phyloP scores from a whole-genome alignment of 1,140 invertebrate genomes.

The Drosophila pruinosa region DNA sequence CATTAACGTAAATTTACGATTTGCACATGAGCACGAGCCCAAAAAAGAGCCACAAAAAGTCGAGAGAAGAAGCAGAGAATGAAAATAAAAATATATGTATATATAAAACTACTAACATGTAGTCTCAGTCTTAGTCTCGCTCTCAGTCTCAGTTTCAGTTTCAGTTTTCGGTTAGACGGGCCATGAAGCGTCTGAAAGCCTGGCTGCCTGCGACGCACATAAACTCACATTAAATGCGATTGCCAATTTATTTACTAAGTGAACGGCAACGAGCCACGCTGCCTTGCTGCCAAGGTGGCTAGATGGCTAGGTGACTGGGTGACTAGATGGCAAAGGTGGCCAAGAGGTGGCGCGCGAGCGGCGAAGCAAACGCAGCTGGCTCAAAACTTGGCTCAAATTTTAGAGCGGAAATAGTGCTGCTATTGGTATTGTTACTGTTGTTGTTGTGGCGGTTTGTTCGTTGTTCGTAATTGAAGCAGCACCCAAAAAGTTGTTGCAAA shows the following conservation, averaged over 20 bases:
- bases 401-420: constrained; percentile 74
- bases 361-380: constrained; percentile 55
- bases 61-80: background rate
- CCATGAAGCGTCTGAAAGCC: constrained; percentile 14
- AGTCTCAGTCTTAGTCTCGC: background rate
- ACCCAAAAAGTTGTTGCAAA: constrained; percentile 67
- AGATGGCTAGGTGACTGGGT: too few species aligned
- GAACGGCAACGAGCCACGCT: constrained; percentile 51
- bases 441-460: constrained; percentile 24
- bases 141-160: background rate
- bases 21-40: constrained; percentile 74
- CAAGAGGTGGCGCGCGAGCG: constrained; percentile 9
- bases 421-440: constrained; percentile 21
- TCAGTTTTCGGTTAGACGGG: constrained; percentile 2
- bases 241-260: constrained; percentile 81
- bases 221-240: constrained; percentile 81
- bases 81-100: constrained; percentile 33
- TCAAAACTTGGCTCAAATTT: constrained; percentile 75
- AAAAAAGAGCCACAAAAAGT: constrained; percentile 26
- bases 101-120: constrained; percentile 40
- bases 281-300: too few species aligned
- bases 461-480: constrained; percentile 71
- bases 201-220: constrained; percentile 71
- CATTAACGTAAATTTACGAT: constrained; percentile 81
- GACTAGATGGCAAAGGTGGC: constrained; percentile 12